Evolutionary conservation across 2,888 invertebrate genomes (phyloP).

Genomic region (Nasonia oneida): DNA sequence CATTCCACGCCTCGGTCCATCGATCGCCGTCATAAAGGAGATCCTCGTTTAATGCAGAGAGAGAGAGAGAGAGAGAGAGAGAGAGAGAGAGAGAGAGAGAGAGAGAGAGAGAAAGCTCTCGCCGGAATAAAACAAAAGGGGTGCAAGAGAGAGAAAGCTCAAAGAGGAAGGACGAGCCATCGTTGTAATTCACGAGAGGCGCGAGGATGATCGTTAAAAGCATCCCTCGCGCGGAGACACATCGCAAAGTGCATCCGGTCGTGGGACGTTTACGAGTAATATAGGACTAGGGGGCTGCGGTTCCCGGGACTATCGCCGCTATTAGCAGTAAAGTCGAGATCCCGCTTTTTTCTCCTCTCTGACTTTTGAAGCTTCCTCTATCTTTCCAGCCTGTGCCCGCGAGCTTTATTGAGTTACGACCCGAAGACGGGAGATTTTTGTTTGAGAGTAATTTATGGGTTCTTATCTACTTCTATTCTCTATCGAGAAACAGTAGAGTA

Average conservation of each 20-base stretch:
- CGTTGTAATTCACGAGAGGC: conserved; percentile 17
- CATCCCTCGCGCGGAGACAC: neutral
- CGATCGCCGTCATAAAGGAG: conserved; percentile 39
- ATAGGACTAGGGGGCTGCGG: neutral
- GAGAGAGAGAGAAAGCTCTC: neutral
- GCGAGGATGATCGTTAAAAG: conserved; percentile 17
- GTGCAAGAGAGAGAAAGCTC: neutral
- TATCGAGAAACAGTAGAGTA: too few species aligned
- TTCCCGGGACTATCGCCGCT: neutral
- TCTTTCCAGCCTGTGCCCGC: neutral
- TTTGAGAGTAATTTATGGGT: conserved; percentile 5
- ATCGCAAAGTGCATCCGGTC: conserved; percentile 14
- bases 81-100: neutral
- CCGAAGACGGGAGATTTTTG: neutral
- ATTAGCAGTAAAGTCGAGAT: conserved; percentile 12
- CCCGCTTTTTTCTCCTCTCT: neutral
- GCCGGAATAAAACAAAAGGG: conserved; percentile 10
- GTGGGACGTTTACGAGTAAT: conserved; percentile 11
- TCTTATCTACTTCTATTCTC: too few species aligned
- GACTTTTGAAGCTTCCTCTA: neutral
- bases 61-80: neutral
- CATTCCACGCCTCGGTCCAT: conserved; percentile 3
- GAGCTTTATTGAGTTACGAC: conserved; percentile 1
- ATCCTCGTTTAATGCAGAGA: neutral
- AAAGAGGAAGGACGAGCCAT: neutral